Evolutionary conservation across 2,797 vertebrate species (phyloP), one percentile per base, ranked within the genome.

Genomic region (Phataginus tricuspis): DNA sequence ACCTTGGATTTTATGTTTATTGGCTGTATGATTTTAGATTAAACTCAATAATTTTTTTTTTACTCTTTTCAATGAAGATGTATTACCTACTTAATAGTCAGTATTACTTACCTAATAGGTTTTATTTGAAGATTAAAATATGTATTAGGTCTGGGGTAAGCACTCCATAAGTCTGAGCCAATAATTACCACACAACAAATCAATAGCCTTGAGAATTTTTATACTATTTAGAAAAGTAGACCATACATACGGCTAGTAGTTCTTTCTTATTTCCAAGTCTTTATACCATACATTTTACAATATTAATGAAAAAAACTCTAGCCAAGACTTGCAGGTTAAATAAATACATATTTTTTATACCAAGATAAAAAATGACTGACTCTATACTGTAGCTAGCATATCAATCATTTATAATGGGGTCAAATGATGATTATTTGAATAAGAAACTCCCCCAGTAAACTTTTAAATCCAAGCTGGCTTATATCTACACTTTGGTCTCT

Each of bases 111-210:
- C 45, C 45, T 45, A 92, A 39, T 16, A 45, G 1, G 15, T 39
- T 66, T 84, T 85, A 45, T 83, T 21, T 71, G 25, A 92, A 91
- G 61, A 89, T 71, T 95, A 83, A 94, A 95, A 87, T 15, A 68
- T 29, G 55, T 64, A 53, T 3, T 51, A 79, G 15, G 12, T 37
- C 16, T 34, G 4, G 27, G 31, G 2, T 88, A 45, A 64, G 14
- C 1, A 79, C 23, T 74, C 37, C 57, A 94, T 72, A 87, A 91
- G 95, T 80, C 55, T 63, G 59, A 78, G 42, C 29, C 57, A 31
- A 31, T 49, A 88, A 69, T 51, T 51, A 88, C 25, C 77, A 91
- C 2, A 84, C 96, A 85, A 93, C 45, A 90, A 72, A 79, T 87
- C 68, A 92, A 42, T 3, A 87, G 37, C 15, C 10, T 91, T 88